Conservation (phyloP, 2,888 invertebrate genomes). For the Yponomeuta malinellus region DNA sequence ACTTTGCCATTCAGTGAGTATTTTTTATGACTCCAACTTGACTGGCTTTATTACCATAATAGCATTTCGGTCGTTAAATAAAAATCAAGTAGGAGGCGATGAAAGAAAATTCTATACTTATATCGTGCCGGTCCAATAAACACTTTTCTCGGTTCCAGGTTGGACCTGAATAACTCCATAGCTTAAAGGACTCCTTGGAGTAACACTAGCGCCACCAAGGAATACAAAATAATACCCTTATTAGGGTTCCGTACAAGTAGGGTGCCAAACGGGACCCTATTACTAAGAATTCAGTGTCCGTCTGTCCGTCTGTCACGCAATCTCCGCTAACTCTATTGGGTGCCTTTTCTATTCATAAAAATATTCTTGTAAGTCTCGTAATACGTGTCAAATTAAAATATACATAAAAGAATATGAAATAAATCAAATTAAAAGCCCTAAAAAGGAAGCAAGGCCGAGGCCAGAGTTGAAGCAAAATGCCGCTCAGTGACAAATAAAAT, state of each 20-base stretch:
- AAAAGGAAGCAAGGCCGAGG: not conserved
- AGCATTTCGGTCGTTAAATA: not conserved
- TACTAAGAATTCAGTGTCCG: too few relatives aligned
- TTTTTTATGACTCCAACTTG: not conserved
- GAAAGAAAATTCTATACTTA: not conserved
- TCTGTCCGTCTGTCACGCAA: too few relatives aligned
- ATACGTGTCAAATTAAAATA: too few relatives aligned
- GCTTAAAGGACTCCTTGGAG: not conserved
- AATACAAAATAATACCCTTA: too few relatives aligned
- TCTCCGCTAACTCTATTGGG: too few relatives aligned
- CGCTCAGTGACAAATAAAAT: not conserved
- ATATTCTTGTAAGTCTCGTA: too few relatives aligned
- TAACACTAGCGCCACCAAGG: too few relatives aligned
- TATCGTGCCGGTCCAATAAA: not conserved
- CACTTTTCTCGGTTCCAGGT: not conserved
- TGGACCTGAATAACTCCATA: not conserved
- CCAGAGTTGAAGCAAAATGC: not conserved
- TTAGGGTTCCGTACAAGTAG: too few relatives aligned
- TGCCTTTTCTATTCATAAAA: too few relatives aligned
- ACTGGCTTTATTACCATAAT: not conserved
- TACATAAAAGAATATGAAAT: too few relatives aligned
- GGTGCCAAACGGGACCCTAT: too few relatives aligned
- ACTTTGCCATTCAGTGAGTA: not conserved
- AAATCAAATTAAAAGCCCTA: too few relatives aligned
- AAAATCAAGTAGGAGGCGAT: not conserved